Base-by-base conservation (phyloP, 2,888 invertebrate genomes). In the Pristionchus japonicus region DNA sequence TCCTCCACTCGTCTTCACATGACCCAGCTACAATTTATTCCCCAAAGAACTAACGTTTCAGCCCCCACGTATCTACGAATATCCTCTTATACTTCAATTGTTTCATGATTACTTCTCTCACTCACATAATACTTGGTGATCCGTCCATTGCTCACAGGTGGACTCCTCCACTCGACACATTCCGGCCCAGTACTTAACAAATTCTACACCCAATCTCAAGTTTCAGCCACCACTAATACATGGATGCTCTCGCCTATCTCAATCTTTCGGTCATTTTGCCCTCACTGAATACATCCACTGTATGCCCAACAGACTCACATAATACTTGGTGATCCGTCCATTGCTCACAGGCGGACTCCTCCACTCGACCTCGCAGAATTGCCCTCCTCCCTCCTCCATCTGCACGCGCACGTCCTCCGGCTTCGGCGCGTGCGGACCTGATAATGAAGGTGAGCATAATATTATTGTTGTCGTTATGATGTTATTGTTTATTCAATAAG, bases 341-440 rank as follows among this genome's bases (percentile, higher is more conserved):
- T 92, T 92, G 40, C 93, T 89, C 52, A 89, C 89, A 3, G 90
- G 89, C 3, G 94, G 93, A 17, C 91, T 89, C 27, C 90, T 90
- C 94, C 94, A 94, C 88, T 94, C 93, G 27, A 94, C 92, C 88
- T 94, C 93, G 85, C 94, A 94, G 77, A 91, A 91, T 91, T 49
- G 89, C 83, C 7, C 89, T 84, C 3, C 88, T 0, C 43, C 17
- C 43, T 77, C 77, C 77, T 77, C 77, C 77, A 20, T 90, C 23
- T 89, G 88, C 40, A 94, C 85, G 9, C 93, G 91, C 37, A 94
- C 92, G 67, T 92, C 93, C 86, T 93, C 93, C 49, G 91, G 89
- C 47, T 90, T 89, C 3, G 94, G 94, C 1, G 93, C 89, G 64
- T 91, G 89, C 0, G 94, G 93, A 67, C 89, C 93, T 93, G 88